Evolutionary conservation across 1,140 invertebrate species (phyloP), one percentile per base, ranked within the genome.

Genomic region (Dreissena polymorpha): DNA sequence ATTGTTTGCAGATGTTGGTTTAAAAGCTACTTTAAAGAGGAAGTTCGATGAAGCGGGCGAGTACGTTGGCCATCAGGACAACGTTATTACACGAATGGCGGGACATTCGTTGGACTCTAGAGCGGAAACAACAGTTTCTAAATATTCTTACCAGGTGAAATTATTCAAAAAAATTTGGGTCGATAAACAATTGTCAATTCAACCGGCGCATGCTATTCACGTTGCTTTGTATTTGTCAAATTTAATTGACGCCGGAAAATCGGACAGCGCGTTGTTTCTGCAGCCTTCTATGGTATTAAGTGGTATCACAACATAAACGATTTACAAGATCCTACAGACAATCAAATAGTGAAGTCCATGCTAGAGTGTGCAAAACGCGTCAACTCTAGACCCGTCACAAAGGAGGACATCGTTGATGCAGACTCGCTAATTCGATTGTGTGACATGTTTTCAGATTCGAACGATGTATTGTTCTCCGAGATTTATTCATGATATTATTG

Each of bases 401-500:
- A 71, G 75, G 83, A 69, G 75, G 39, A 83, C 27, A 51, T 68
- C 8, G 69, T 84, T 10, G 51, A 49, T 27, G 8, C 50, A 1
- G 68, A 81, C 16, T 55, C 63, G 16, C 27, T 86, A 23, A 70
- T 68, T n/a, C 39, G 68, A 29, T 25, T 86, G 10, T 81, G 82
- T 82, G 69, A 84, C 53, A 81, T 53, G 14, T 78, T 65, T 81
- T 39, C 13, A 16, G 39, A 64, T 25, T 77, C 39, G 1, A 53
- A 13, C 0, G 76, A 84, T 53, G 65, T 84, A 39, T 80, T n/a
- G 65, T 77, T 27, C 39, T 84, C 2, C 70, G 27, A 57, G 80
- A 86, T 70, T n/a, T 86, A 6, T 16, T 63, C 23, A 84, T 86
- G 85, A 84, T 86, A 21, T 39, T 86, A 49, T 25, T 86, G 25